These are phyloP conservation scores for Sinodicranocentrus sp. DNA, from an alignment of 2,888 invertebrate genomes.

Conservation along the genomic window DNA sequence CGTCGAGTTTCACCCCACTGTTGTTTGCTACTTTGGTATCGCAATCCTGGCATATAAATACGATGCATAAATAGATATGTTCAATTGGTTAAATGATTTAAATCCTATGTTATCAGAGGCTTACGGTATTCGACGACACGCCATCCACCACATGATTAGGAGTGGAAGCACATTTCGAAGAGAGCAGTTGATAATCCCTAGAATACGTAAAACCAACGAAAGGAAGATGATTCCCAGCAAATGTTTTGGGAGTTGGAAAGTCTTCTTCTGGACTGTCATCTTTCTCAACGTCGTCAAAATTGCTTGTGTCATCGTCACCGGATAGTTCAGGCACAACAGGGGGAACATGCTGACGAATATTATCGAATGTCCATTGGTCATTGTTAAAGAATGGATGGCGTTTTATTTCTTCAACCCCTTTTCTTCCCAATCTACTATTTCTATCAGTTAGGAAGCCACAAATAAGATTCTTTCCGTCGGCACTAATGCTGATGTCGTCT, in stretches of 20 bases:
- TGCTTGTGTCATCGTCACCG: conserved; percentile 98
- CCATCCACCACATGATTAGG: conserved; percentile 67
- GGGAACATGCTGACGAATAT: conserved; percentile 94
- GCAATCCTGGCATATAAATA: conserved; percentile 47
- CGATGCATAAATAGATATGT: too few species aligned
- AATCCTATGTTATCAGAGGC: too few species aligned
- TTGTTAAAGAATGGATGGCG: conserved; percentile 96
- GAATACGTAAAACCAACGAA: conserved; percentile 99
- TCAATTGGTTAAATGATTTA: too few species aligned
- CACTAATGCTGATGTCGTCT: conserved; percentile 93
- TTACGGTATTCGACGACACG: neutral
- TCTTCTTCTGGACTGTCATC: conserved; percentile 95
- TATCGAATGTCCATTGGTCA: conserved; percentile 98
- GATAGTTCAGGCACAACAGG: conserved; percentile 97
- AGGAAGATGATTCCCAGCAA: conserved; percentile 98
- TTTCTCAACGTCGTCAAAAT: conserved; percentile 98
- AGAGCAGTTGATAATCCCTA: conserved; percentile 87
- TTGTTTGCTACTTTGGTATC: conserved; percentile 66
- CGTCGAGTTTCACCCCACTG: conserved; percentile 80
- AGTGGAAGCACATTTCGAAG: conserved; percentile 49
- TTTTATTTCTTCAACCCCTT: conserved; percentile 96
- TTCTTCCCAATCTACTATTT: conserved; percentile 88
- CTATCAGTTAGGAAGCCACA: conserved; percentile 96
- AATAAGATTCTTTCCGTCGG: conserved; percentile 84
- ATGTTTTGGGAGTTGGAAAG: conserved; percentile 97